Evolutionary conservation across 2,113 vertebrate genomes (phyloP), one percentile per base, ranked within the genome.

Genomic region (Copsychus sechellarum): DNA sequence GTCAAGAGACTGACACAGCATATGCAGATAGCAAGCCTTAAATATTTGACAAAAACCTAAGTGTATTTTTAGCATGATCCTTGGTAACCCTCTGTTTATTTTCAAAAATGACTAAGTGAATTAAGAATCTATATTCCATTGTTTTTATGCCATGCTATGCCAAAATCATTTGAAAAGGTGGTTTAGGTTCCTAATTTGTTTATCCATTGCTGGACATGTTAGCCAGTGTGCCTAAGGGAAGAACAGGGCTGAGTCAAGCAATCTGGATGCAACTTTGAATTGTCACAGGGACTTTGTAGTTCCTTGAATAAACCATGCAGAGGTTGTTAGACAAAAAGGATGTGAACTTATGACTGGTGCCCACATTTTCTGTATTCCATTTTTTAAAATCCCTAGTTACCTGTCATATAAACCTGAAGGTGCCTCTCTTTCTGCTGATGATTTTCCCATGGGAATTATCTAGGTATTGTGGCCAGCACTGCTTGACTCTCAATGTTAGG

Each of bases 111-210:
- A 57, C 25, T 38, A 53, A 57, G 48, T 86, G 38, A 66, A 45
- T 69, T n/a, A 53, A 66, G 50, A 73, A 26, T 40, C 31, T 83
- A 11, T 26, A 31, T 76, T 40, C 28, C n/a, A 18, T 62, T 80
- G 21, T 54, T 93, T 73, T 33, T 83, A 69, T 54, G 12, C 0
- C 0, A 24, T 11, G 6, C 25, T 65, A 33, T 20, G 29, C 51
- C 72, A 73, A 73, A 80, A 73, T 31, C 25, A 16, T 90, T 73
- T 66, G 38, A 65, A 73, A 83, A 86, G 21, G 24, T 88, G 50
- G 21, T 50, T 92, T 86, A 42, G 62, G 31, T 42, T 81, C 23
- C 18, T 25, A 26, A 53, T 77, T 90, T 4, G 17, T 85, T 85
- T 92, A 57, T 22, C 15, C 20, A 0, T 53, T 76, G 66, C 47